Percentiles rank a stretch among this genome's conserved stretches.
These are phyloP conservation scores for cattle (Bos taurus) DNA, from an alignment of 2,113 vertebrate species.

Conservation along the genomic window DNA sequence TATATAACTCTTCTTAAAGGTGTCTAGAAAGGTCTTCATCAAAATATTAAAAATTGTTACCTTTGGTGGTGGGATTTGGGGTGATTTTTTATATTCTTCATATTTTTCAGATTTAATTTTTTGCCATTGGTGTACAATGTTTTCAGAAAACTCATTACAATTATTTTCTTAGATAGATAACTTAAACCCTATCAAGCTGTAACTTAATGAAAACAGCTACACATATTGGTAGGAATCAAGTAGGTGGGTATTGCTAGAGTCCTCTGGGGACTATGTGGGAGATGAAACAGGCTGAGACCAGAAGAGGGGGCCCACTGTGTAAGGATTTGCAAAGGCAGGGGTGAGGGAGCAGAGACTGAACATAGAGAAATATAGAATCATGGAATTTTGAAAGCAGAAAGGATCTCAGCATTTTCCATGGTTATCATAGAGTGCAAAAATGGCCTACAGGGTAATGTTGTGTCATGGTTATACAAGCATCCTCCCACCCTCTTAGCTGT, in stretches of 20 bases:
- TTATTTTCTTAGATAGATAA: not conserved
- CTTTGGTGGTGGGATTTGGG: not conserved
- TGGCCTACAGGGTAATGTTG: no score
- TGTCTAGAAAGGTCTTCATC: not conserved
- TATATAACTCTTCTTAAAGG: not conserved
- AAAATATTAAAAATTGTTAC: not conserved
- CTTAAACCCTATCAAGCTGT: not conserved
- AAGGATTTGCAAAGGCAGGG: not conserved
- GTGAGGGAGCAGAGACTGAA: not conserved
- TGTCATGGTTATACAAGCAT: not conserved
- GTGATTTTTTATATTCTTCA: not conserved
- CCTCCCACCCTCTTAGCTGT: not conserved
- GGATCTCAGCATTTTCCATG: not conserved
- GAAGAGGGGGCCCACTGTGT: not conserved
- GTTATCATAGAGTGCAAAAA: not conserved
- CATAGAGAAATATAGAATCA: not conserved
- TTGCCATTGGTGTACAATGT: not conserved
- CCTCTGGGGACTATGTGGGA: not conserved
- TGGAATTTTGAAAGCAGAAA: not conserved
- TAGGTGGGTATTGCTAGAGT: not conserved
- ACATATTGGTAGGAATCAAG: not conserved
- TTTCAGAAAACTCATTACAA: conserved; percentile 8
- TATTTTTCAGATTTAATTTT: not conserved
- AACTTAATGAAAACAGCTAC: not conserved
- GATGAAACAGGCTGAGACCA: not conserved